These are phyloP conservation scores for Chrysolina americana DNA, from an alignment of 2,888 invertebrate genomes.

Conservation along the genomic window DNA sequence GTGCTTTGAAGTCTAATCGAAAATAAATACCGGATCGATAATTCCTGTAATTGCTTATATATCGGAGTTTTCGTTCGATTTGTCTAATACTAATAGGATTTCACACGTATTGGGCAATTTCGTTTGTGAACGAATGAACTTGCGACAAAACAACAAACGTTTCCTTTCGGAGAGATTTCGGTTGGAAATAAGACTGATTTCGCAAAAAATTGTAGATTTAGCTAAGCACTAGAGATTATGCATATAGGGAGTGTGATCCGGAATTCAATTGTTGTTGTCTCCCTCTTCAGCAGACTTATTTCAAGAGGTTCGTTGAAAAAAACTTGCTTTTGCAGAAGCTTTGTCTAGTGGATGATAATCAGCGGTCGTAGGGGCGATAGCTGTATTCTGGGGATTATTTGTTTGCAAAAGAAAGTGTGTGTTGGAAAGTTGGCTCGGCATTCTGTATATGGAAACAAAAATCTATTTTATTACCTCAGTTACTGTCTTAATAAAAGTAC, in stretches of 20 bases:
- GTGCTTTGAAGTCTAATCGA: conserved; percentile 68
- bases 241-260: background rate
- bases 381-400: too few species aligned
- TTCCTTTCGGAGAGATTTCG: conserved; percentile 31
- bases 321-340: too few species aligned
- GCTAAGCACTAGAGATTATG: background rate
- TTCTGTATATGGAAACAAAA: too few species aligned
- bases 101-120: conserved; percentile 62
- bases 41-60: conserved; percentile 54
- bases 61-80: conserved; percentile 54
- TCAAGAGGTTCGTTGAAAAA: too few species aligned
- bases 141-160: conserved; percentile 46
- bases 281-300: too few species aligned
- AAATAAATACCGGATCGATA: conserved; percentile 64
- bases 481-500: too few species aligned
- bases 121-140: conserved; percentile 44
- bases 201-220: background rate
- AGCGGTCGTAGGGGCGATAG: too few species aligned
- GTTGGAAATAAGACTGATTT: conserved; percentile 33
- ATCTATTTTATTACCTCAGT: too few species aligned
- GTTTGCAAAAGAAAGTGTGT: too few species aligned
- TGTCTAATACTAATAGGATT: conserved; percentile 64
- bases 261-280: background rate
- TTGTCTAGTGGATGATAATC: too few species aligned
- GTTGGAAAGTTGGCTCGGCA: too few species aligned